Base-by-base conservation (phyloP, 2,888 invertebrate species). In the Sussaba pulchella region DNA sequence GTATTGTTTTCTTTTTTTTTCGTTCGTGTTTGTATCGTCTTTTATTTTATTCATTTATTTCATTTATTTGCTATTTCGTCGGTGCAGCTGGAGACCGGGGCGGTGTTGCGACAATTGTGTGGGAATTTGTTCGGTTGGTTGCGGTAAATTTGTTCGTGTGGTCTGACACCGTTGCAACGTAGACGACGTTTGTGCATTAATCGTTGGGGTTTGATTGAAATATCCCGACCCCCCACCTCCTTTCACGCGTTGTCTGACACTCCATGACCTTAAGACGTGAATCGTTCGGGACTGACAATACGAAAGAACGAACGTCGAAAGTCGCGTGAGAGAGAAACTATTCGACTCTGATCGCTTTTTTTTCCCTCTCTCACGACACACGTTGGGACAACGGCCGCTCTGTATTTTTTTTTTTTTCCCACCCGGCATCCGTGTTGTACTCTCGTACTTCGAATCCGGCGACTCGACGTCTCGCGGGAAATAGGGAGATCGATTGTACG, bases 171-270 rank as follows among this genome's bases (percentile, higher is more conserved):
- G 26, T 31, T 57, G 31, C 14, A 4, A 26, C 14, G 57, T 57
- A 57, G 31, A 39, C 67, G 41, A 54, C 54, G 54, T 41, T n/a
- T 21, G 57, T 45, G 67, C 47, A 63, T 43, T 41, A 75, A 79
- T 70, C 75, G 71, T 39, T 5, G 4, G 31, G 31, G 2, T 31
- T 2, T 31, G n/a, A n/a, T n/a, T n/a, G n/a, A n/a, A n/a, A n/a
- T n/a, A n/a, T n/a, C n/a, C n/a, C n/a, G n/a, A n/a, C n/a, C n/a
- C n/a, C n/a, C n/a, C n/a, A n/a, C n/a, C 31, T 41, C 59, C 59
- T 36, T 77, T 77, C 71, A n/a, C 71, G 64, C 50, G 59, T 72
- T 66, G 52, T 69, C 63, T 66, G 73, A 50, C 31, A 31, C 57
- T 31, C 12, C 21, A 14, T 57, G 57, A 57, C 57, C 57, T 57